A percentile compares a stretch with the other conserved stretches of the same genome.
These are phyloP conservation scores for Sminthurinus aureus DNA, from an alignment of 2,888 invertebrate genomes.

Conservation along the genomic window DNA sequence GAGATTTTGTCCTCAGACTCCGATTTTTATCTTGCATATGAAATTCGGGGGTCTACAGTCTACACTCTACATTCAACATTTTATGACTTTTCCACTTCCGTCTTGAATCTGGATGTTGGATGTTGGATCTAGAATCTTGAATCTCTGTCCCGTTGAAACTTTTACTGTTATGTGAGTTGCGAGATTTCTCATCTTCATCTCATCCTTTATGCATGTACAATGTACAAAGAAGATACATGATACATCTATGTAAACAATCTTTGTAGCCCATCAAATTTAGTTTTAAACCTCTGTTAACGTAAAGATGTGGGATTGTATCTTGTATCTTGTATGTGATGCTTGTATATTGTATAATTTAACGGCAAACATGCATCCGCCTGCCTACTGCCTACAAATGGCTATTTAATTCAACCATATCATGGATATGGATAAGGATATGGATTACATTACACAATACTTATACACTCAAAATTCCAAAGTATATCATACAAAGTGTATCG, in stretches of 20 bases:
- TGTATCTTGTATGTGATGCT: too few species aligned
- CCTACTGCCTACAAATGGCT: background rate
- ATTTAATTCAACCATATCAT: background rate
- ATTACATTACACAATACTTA: too few species aligned
- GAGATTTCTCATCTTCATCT: background rate
- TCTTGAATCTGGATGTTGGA: background rate
- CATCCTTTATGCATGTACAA: background rate
- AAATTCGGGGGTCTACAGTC: too few species aligned
- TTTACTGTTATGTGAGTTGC: background rate
- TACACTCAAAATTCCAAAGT: too few species aligned
- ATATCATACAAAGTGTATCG: too few species aligned
- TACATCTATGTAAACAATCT: too few species aligned
- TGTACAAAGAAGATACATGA: too few species aligned
- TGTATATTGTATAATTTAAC: too few species aligned
- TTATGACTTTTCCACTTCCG: background rate
- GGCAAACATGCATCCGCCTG: too few species aligned
- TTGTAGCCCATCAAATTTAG: too few species aligned
- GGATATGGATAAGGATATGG: background rate
- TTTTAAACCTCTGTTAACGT: background rate
- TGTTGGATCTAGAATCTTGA: too few species aligned
- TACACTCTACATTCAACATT: background rate
- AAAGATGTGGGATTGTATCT: too few species aligned
- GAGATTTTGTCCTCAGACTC: conserved; percentile 18
- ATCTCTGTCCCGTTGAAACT: background rate
- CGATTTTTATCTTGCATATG: background rate